Evolutionary conservation across 2,797 vertebrate species (phyloP), one percentile per base, ranked within the genome.

Genomic region (Astyanax mexicanus): DNA sequence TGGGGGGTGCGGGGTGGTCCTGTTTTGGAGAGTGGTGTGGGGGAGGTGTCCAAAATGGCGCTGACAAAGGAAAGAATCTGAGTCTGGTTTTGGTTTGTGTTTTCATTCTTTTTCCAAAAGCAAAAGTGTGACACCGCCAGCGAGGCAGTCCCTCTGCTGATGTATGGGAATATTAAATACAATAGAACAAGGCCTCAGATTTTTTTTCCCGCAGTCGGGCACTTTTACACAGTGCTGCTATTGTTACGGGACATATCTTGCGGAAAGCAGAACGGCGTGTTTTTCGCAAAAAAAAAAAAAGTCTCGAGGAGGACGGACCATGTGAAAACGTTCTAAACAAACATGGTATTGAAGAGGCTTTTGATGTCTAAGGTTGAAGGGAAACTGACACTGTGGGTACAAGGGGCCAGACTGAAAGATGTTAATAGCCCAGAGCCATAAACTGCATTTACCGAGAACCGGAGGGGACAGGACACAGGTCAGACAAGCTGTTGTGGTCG

Each of bases 61-160:
- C 71, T 47, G 71, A 74, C 58, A 83, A 66, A 74, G 77, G 55
- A 12, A 73, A 78, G 58, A 78, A 81, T n/a, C n/a, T n/a, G n/a
- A n/a, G 82, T 82, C 82, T 82, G 84, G 67, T 77, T 81, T 79
- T 78, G 74, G 81, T 83, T 83, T 80, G 77, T 40, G 58, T 73
- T 75, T 82, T 79, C 60, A 72, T 85, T 68, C 55, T 80, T 78
- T 81, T 74, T 76, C 66, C 77, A 67, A 81, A 80, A 81, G 74
- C 70, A 74, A 84, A 85, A 75, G 79, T 78, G 74, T 69, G 67
- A 83, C 52, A 49, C 29, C 65, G 73, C 77, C 54, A 62, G 58
- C 42, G 15, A 40, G 11, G 69, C 29, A 29, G 35, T 80, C 64
- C 35, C 42, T 67, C 66, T 49, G 66, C 55, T 73, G 68, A 78